phyloP scores from a whole-genome alignment of 2,888 invertebrate genomes.

The Drosophila neotestacea region DNA sequence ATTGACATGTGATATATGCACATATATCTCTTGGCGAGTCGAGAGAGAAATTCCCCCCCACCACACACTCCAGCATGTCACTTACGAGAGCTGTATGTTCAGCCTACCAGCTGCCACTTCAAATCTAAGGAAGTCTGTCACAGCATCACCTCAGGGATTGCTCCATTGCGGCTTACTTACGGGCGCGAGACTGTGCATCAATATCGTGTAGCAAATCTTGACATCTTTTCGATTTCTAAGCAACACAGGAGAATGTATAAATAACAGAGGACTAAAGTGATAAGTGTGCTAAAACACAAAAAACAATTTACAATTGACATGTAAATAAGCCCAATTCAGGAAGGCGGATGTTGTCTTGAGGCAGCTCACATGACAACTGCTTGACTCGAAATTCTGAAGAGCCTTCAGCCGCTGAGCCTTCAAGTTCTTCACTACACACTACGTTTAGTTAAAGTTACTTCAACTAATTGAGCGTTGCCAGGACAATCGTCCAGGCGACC shows the following conservation, averaged over 20 bases:
- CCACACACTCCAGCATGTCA: conserved; percentile 1
- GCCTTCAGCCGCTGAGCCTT: neutral
- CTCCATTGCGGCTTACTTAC: conserved; percentile 25
- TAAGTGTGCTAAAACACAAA: conserved; percentile 70
- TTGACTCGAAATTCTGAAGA: neutral
- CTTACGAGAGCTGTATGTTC: conserved; percentile 3
- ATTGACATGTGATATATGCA: conserved; percentile 79
- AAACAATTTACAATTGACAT: conserved; percentile 79
- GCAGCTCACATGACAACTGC: conserved; percentile 50
- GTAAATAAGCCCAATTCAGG: conserved; percentile 54
- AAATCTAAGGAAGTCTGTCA: conserved; percentile 67
- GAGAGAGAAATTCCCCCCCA: conserved; percentile 31
- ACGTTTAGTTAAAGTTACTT: conserved; percentile 34
- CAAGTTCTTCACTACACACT: neutral
- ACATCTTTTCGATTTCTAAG: conserved; percentile 69
- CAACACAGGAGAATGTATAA: conserved; percentile 38
- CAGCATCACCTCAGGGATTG: conserved; percentile 61
- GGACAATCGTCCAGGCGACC: conserved; percentile 34
- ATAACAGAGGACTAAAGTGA: conserved; percentile 71
- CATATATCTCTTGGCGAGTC: conserved; percentile 21
- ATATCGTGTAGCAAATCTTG: conserved; percentile 54
- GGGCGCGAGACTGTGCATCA: conserved; percentile 48
- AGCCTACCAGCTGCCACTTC: conserved; percentile 64
- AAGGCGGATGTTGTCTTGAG: neutral
- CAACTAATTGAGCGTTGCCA: conserved; percentile 54